Percentiles rank a stretch among this genome's conserved stretches.
Evolutionary conservation across 2,888 invertebrate species (phyloP).

Genomic region (Ephialtes manifestator): DNA sequence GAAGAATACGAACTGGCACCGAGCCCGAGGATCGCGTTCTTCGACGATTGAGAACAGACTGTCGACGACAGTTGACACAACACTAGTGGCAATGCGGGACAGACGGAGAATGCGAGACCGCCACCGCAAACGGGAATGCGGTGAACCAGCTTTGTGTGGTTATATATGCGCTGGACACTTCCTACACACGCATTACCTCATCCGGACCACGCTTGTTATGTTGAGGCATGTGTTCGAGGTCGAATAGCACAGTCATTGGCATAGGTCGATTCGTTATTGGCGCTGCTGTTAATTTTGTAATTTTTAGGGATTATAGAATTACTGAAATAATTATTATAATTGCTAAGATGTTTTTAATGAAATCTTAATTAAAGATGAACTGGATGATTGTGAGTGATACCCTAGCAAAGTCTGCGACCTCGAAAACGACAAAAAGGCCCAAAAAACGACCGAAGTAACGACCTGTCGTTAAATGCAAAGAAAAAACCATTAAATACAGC

Average conservation of each 20-base stretch:
- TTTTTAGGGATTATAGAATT: no score
- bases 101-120: constrained; percentile 51
- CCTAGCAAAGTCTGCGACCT: no score
- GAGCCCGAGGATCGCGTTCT: constrained; percentile 31
- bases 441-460: no score
- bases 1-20: constrained; percentile 22
- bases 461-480: no score
- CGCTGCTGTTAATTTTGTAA: background rate
- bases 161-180: constrained; percentile 49
- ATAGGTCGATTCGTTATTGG: background rate
- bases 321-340: no score
- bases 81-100: constrained; percentile 7
- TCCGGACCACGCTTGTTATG: constrained; percentile 48
- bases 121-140: constrained; percentile 53
- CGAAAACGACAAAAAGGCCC: no score
- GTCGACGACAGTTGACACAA: constrained; percentile 41
- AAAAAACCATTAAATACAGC: no score
- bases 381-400: no score
- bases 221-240: constrained; percentile 7
- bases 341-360: no score
- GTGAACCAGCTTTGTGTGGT: constrained; percentile 40
- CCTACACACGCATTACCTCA: constrained; percentile 64
- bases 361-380: no score
- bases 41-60: background rate
- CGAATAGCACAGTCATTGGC: background rate